These are phyloP conservation scores for Xylocopa sonorina DNA, from an alignment of 1,140 invertebrate genomes.

Conservation along the genomic window DNA sequence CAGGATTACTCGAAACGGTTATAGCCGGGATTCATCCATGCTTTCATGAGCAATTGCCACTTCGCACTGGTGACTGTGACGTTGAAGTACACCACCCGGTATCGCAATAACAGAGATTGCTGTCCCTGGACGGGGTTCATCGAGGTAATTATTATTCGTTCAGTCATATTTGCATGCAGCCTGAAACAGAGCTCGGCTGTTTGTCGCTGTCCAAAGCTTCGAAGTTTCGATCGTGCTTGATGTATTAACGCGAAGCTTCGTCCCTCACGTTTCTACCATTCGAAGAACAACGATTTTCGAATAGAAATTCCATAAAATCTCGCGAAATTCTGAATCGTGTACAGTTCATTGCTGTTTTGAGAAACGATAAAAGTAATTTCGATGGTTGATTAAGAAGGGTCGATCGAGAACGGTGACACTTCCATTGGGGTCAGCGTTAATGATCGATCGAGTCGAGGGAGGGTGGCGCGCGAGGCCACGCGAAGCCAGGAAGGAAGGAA, in stretches of 20 bases:
- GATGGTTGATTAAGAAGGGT: too few species aligned
- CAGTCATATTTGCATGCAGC: not conserved
- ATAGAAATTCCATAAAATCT: too few species aligned
- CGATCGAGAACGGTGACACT: not conserved
- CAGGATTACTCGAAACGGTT: not conserved
- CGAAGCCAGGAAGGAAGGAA: slow-evolving; percentile 61
- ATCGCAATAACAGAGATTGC: too few species aligned
- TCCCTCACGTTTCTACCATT: too few species aligned
- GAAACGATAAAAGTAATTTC: too few species aligned
- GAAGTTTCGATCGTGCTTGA: not conserved
- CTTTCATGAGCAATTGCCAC: slow-evolving; percentile 18
- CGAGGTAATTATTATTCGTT: not conserved
- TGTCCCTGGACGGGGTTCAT: too few species aligned
- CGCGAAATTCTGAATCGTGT: too few species aligned
- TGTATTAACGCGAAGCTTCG: not conserved
- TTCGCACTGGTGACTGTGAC: not conserved
- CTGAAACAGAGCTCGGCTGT: not conserved
- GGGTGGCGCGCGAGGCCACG: slow-evolving; percentile 40
- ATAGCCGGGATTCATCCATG: not conserved
- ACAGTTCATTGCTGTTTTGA: too few species aligned
- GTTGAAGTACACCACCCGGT: too few species aligned
- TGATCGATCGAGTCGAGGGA: slow-evolving; percentile 48
- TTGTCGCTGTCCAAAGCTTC: not conserved
- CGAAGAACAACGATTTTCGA: too few species aligned
- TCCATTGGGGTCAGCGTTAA: slow-evolving; percentile 22